These are phyloP conservation scores for Taenioides sp. DNA, from an alignment of 2,797 vertebrate species.

Conservation along the genomic window DNA sequence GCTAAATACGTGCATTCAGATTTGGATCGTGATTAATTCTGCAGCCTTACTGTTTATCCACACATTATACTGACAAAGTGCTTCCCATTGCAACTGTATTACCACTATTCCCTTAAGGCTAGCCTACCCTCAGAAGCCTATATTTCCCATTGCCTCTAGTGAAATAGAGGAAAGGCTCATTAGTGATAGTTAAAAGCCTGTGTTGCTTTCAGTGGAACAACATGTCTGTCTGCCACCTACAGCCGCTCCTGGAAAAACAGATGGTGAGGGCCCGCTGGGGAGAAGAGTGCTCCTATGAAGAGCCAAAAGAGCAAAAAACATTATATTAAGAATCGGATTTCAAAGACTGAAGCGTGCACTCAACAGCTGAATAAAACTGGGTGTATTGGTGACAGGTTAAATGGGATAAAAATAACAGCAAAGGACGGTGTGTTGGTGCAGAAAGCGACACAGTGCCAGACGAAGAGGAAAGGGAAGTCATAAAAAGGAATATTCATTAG, in stretches of 20 bases:
- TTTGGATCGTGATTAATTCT: too few relatives aligned
- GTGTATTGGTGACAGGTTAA: constrained; percentile 32
- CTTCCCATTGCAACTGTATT: neutral
- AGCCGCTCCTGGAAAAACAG: constrained; percentile 58
- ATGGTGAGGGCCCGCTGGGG: constrained; percentile 61
- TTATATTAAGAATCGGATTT: constrained; percentile 59
- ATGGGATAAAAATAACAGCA: constrained; percentile 20
- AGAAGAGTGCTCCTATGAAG: constrained; percentile 51
- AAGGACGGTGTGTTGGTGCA: constrained; percentile 17
- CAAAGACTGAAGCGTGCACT: constrained; percentile 35
- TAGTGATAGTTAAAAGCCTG: constrained; percentile 10
- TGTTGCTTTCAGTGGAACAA: constrained; percentile 16
- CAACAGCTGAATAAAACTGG: constrained; percentile 19
- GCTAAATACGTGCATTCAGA: too few relatives aligned
- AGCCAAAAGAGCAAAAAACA: constrained; percentile 26
- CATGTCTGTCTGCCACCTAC: constrained; percentile 51
- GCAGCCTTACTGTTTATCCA: too few relatives aligned
- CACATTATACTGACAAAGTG: neutral
- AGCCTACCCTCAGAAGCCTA: neutral
- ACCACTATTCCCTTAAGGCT: constrained; percentile 2
- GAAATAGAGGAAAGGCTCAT: constrained; percentile 22
- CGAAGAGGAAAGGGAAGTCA: constrained; percentile 1
- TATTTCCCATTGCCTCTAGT: neutral
- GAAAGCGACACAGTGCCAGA: constrained; percentile 32
- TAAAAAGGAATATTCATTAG: constrained; percentile 38